Conservation (phyloP, 1,140 invertebrate genomes). For the Drosophila lacertosa region DNA sequence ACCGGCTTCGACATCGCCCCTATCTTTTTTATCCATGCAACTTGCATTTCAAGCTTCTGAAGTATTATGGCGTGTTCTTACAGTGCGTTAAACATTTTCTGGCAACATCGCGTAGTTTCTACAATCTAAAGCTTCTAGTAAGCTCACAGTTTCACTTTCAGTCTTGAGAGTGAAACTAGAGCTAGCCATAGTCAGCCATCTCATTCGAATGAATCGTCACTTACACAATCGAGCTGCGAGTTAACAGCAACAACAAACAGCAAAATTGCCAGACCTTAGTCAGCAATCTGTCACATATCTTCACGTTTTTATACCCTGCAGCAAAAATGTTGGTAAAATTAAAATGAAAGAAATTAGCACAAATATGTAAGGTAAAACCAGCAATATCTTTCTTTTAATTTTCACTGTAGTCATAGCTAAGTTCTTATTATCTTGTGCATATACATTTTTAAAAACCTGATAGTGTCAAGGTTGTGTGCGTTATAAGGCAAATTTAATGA, state of each 20-base stretch:
- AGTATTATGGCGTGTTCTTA: background rate
- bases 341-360: background rate
- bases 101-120: constrained; percentile 39
- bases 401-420: too few species aligned
- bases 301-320: background rate
- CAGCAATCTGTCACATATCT: background rate
- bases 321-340: too few species aligned
- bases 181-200: constrained; percentile 24
- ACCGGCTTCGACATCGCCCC: constrained; percentile 5
- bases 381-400: too few species aligned
- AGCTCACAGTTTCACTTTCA: constrained; percentile 66
- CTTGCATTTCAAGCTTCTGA: constrained; percentile 31
- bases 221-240: constrained; percentile 58
- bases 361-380: constrained; percentile 1
- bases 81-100: background rate
- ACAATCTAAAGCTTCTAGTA: constrained; percentile 63
- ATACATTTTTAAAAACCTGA: too few species aligned
- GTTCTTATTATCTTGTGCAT: too few species aligned
- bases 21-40: constrained; percentile 15
- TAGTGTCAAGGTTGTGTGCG: too few species aligned
- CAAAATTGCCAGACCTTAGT: constrained; percentile 22
- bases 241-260: constrained; percentile 56
- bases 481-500: too few species aligned
- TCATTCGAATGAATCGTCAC: constrained; percentile 25
- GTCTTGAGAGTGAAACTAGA: constrained; percentile 51